Evolutionary conservation across 2,113 vertebrate species (phyloP).

Genomic region (Austrofundulus limnaeus): DNA sequence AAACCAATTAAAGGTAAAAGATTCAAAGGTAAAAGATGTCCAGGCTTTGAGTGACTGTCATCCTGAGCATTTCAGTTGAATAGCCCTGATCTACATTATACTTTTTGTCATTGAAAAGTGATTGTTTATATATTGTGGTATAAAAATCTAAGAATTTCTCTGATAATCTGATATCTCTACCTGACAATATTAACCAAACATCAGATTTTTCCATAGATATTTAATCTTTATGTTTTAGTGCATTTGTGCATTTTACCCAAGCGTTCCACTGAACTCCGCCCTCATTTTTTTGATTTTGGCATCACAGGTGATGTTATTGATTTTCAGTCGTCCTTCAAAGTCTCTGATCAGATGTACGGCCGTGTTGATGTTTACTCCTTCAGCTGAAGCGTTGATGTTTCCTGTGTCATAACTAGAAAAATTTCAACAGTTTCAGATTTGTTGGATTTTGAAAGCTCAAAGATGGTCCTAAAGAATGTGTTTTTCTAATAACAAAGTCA

Average conservation of each 20-base stretch:
- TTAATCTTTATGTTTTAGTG: not conserved
- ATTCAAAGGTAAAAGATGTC: too few species aligned
- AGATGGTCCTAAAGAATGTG: not conserved
- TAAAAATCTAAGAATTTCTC: too few species aligned
- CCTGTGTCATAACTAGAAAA: constrained; percentile 86
- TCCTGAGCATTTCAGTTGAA: too few species aligned
- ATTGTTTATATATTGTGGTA: not conserved
- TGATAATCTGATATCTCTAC: too few species aligned
- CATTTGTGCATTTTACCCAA: constrained; percentile 75
- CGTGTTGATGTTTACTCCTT: constrained; percentile 87
- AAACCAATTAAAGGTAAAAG: too few species aligned
- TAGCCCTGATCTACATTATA: too few species aligned
- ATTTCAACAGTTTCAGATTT: not conserved
- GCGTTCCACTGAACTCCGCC: constrained; percentile 85
- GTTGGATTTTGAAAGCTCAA: not conserved
- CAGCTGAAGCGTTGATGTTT: constrained; percentile 88
- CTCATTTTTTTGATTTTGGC: constrained; percentile 86
- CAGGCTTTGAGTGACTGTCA: too few species aligned
- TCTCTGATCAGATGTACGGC: constrained; percentile 82
- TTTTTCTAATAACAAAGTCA: not conserved
- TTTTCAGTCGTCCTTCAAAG: constrained; percentile 84
- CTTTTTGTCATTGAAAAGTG: not conserved
- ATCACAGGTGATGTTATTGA: constrained; percentile 86
- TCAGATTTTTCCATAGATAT: not conserved
- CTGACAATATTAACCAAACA: not conserved